phyloP scores from a whole-genome alignment of 2,888 invertebrate species.

The Drepanosiphum platanoidis region DNA sequence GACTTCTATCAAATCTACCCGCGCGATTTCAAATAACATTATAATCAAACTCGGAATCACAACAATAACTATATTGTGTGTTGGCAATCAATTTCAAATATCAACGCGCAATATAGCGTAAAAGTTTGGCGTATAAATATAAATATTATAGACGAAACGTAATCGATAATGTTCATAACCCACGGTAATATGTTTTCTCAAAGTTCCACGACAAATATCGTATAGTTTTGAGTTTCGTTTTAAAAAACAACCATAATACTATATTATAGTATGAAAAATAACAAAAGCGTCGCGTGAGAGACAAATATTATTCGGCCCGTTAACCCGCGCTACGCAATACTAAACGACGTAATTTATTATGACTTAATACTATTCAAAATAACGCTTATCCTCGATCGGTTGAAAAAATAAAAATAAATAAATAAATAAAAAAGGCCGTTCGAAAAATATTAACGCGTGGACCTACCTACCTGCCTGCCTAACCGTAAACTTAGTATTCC shows the following conservation, averaged over 20 bases:
- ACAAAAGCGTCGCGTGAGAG: constrained; percentile 6
- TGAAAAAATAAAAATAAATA: constrained; percentile 18
- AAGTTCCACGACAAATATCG: neutral
- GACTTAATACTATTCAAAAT: constrained; percentile 19
- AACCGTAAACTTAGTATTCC: neutral
- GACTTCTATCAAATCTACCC: too few species aligned
- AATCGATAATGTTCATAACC: neutral
- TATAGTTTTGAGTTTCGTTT: neutral
- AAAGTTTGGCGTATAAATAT: too few species aligned
- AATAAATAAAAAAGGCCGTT: too few species aligned
- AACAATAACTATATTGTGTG: too few species aligned
- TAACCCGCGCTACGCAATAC: neutral
- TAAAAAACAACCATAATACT: too few species aligned
- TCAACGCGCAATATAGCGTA: too few species aligned
- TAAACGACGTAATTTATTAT: neutral
- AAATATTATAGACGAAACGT: too few species aligned
- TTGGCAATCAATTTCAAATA: too few species aligned
- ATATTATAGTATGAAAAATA: neutral
- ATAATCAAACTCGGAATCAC: too few species aligned
- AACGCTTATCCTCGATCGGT: constrained; percentile 30
- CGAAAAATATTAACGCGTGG: neutral
- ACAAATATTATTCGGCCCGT: constrained; percentile 18
- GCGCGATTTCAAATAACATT: too few species aligned
- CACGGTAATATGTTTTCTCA: neutral
- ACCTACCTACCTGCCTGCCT: too few species aligned